Conservation (phyloP, 2,888 invertebrate species). For the Synanthedon andrenaeformis region DNA sequence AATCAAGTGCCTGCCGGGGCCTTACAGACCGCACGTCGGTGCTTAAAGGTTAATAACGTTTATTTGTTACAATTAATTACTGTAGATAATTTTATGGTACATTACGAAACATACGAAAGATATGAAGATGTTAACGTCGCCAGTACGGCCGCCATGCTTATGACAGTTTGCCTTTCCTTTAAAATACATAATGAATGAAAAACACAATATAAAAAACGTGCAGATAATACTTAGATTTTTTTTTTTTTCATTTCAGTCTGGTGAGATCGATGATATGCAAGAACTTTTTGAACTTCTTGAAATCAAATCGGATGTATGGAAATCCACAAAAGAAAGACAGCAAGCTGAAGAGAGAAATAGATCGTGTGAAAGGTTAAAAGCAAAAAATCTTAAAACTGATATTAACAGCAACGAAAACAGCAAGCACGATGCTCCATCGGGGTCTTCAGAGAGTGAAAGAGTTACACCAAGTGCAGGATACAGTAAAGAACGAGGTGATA, state of each 20-base stretch:
- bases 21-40: no score
- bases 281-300: constrained; percentile 85
- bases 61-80: no score
- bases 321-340: constrained; percentile 66
- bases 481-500: constrained; percentile 55
- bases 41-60: constrained; percentile 2
- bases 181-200: no score
- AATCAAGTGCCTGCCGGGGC: no score
- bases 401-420: constrained; percentile 67
- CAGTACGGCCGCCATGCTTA: no score
- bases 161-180: no score
- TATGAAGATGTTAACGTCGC: no score
- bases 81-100: no score
- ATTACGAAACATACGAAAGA: no score
- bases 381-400: constrained; percentile 57
- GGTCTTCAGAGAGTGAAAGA: constrained; percentile 63
- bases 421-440: constrained; percentile 63
- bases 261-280: constrained; percentile 85
- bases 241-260: constrained; percentile 71
- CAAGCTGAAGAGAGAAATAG: constrained; percentile 62
- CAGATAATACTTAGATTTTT: no score
- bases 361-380: constrained; percentile 62
- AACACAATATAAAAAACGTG: no score
- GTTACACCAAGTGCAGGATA: constrained; percentile 59
- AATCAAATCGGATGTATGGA: constrained; percentile 86